phyloP scores from a whole-genome alignment of 2,888 invertebrate species.

The Orthonychiurus folsomi region DNA sequence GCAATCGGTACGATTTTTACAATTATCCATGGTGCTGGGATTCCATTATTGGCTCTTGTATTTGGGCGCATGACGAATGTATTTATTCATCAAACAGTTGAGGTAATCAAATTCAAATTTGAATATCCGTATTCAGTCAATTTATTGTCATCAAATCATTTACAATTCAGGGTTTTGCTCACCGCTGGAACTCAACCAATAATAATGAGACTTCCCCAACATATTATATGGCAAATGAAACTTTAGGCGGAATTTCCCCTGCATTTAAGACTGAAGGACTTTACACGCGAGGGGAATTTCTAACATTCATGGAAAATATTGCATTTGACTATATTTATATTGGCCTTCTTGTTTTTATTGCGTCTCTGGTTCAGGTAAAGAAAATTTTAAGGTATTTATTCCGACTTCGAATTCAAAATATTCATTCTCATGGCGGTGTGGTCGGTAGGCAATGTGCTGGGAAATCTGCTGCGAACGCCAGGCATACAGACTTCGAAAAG shows the following conservation, averaged over 20 bases:
- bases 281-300: conserved; percentile 38
- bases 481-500: conserved; percentile 43
- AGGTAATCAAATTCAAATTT: too few species aligned
- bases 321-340: conserved; percentile 46
- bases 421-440: neutral
- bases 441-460: conserved; percentile 43
- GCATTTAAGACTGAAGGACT: conserved; percentile 2
- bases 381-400: neutral
- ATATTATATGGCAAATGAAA: too few species aligned
- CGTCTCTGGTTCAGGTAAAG: conserved; percentile 46
- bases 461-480: conserved; percentile 45
- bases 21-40: conserved; percentile 44
- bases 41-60: conserved; percentile 48
- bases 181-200: too few species aligned
- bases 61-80: conserved; percentile 51
- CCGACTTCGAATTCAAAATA: neutral
- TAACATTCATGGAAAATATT: conserved; percentile 41
- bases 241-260: too few species aligned
- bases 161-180: too few species aligned
- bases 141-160: too few species aligned
- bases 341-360: conserved; percentile 47
- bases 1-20: conserved; percentile 41
- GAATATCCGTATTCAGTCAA: too few species aligned
- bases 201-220: too few species aligned
- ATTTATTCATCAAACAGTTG: conserved; percentile 43